Evolutionary conservation across 2,888 invertebrate species (phyloP).

Genomic region (Drosophila prolongata): DNA sequence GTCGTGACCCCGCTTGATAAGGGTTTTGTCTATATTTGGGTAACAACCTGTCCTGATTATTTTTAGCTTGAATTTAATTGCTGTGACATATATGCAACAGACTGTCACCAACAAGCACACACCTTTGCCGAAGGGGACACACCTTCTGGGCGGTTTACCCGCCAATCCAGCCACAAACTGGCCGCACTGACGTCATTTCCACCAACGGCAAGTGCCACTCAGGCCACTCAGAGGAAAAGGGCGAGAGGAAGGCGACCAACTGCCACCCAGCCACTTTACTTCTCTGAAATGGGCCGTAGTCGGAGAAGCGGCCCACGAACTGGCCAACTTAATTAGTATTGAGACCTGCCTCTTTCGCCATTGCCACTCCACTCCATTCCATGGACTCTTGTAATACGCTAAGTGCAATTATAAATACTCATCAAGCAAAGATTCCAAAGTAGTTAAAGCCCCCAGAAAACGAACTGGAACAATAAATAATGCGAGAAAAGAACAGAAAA

Average conservation of each 20-base stretch:
- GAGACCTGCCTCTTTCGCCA: slow-evolving; percentile 14
- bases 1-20: slow-evolving; percentile 13
- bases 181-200: slow-evolving; percentile 75
- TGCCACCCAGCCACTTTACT: slow-evolving; percentile 47
- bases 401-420: slow-evolving; percentile 76
- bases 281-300: slow-evolving; percentile 46
- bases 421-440: slow-evolving; percentile 56
- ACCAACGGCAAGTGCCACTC: slow-evolving; percentile 64
- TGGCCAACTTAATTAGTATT: slow-evolving; percentile 75
- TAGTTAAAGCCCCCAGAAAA: slow-evolving; percentile 39
- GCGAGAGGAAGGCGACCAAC: slow-evolving; percentile 8
- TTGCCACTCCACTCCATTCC: neutral
- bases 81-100: slow-evolving; percentile 48
- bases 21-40: slow-evolving; percentile 11
- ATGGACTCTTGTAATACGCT: slow-evolving; percentile 44
- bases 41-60: slow-evolving; percentile 21
- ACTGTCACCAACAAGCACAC: slow-evolving; percentile 10
- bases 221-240: slow-evolving; percentile 26
- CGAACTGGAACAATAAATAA: slow-evolving; percentile 48
- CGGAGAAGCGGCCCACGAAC: slow-evolving; percentile 35
- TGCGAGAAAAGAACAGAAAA: slow-evolving; percentile 50
- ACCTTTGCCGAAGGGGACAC: slow-evolving; percentile 17
- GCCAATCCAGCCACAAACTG: slow-evolving; percentile 40
- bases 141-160: slow-evolving; percentile 24
- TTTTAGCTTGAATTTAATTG: slow-evolving; percentile 31